Percentiles rank a stretch among this genome's conserved stretches.
Evolutionary conservation across 2,888 invertebrate species (phyloP).

Genomic region (Nesidiocoris tenuis): DNA sequence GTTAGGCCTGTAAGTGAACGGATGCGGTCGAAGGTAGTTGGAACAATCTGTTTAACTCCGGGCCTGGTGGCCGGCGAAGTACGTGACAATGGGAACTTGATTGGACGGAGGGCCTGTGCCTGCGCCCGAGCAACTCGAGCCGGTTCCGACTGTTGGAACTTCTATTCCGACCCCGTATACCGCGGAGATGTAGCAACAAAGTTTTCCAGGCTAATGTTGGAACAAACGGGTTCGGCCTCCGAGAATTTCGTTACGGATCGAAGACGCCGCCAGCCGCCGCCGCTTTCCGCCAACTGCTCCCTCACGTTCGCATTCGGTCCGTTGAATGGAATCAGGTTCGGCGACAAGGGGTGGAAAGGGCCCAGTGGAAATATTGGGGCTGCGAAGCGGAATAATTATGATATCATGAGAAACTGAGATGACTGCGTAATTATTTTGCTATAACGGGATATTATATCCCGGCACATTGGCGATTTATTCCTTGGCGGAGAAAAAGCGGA

Average conservation of each 20-base stretch:
- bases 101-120: not conserved
- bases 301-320: not conserved
- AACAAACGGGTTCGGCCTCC: not conserved
- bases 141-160: not conserved
- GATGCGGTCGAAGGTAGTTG: constrained; percentile 32
- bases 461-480: no score
- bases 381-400: no score
- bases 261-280: not conserved
- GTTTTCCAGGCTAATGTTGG: not conserved
- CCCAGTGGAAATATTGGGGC: no score
- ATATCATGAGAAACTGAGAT: no score
- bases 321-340: not conserved
- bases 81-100: constrained; percentile 32
- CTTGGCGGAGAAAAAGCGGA: no score
- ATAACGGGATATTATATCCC: no score
- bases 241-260: not conserved
- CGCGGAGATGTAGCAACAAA: not conserved
- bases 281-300: not conserved
- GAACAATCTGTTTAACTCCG: constrained; percentile 26
- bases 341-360: no score
- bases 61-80: constrained; percentile 9
- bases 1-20: constrained; percentile 1
- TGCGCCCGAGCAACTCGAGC: not conserved
- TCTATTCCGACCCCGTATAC: not conserved
- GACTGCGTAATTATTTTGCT: no score